phyloP scores from a whole-genome alignment of 2,113 vertebrate genomes.

The Colinus virginianus region DNA sequence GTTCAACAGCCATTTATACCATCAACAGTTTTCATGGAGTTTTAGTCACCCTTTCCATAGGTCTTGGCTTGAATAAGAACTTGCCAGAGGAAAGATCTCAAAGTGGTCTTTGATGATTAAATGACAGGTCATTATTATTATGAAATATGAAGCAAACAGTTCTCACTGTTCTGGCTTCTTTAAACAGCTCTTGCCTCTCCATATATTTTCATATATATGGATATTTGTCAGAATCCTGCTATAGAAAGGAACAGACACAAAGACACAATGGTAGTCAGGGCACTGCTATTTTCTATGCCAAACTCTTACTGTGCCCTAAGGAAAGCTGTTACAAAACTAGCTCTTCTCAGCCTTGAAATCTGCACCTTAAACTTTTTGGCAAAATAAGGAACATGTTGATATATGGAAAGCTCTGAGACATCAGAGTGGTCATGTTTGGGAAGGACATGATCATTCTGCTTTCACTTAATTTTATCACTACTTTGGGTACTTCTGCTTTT shows the following conservation, averaged over 20 bases:
- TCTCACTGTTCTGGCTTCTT: background rate
- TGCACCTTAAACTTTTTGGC: background rate
- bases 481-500: background rate
- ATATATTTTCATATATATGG: background rate
- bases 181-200: background rate
- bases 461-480: background rate
- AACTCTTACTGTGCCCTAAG: background rate
- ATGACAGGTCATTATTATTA: background rate
- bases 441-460: background rate
- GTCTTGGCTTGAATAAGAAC: background rate
- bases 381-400: background rate
- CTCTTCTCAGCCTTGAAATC: background rate
- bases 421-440: background rate
- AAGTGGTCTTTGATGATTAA: background rate
- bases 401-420: background rate
- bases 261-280: background rate
- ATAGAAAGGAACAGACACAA: background rate
- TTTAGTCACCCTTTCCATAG: background rate
- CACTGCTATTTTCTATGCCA: background rate
- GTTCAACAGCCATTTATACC: background rate
- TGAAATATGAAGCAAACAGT: background rate
- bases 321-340: background rate
- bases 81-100: background rate
- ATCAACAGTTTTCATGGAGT: background rate
- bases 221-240: background rate